These are phyloP conservation scores for Butastur rufipennis DNA, from an alignment of 2,113 vertebrate genomes.

Conservation along the genomic window DNA sequence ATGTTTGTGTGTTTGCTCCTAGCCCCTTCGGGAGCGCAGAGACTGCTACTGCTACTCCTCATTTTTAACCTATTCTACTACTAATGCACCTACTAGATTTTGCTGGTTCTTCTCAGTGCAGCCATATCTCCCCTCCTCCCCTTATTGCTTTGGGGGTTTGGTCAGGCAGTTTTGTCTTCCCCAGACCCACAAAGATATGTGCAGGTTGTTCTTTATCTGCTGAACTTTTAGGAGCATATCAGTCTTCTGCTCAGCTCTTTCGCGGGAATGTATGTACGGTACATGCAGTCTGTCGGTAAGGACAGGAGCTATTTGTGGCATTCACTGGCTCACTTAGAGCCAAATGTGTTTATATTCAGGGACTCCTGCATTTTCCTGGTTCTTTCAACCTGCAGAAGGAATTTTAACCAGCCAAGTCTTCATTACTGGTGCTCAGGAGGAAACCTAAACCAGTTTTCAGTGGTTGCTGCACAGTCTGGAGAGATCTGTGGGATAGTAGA, in stretches of 20 bases:
- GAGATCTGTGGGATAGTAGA: neutral
- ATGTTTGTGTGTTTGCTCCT: neutral
- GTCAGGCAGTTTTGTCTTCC: neutral
- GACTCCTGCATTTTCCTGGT: neutral
- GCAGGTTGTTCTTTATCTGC: neutral
- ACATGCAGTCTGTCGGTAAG: neutral
- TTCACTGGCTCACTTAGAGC: neutral
- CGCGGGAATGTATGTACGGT: rapidly evolving
- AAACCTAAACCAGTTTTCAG: neutral
- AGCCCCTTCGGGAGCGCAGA: neutral
- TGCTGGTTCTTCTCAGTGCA: neutral
- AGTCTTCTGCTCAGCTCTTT: neutral
- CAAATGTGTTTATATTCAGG: neutral
- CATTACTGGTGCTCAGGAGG: neutral
- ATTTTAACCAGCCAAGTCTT: neutral
- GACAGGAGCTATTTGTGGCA: neutral
- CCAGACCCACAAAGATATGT: neutral
- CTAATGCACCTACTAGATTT: neutral
- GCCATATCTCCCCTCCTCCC: neutral
- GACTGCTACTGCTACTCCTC: neutral
- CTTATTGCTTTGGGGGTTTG: neutral
- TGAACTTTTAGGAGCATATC: neutral
- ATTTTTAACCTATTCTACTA: neutral
- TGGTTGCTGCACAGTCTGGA: neutral
- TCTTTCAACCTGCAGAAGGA: neutral